phyloP scores from a whole-genome alignment of 2,113 vertebrate species.

The Hiodon tergisus region DNA sequence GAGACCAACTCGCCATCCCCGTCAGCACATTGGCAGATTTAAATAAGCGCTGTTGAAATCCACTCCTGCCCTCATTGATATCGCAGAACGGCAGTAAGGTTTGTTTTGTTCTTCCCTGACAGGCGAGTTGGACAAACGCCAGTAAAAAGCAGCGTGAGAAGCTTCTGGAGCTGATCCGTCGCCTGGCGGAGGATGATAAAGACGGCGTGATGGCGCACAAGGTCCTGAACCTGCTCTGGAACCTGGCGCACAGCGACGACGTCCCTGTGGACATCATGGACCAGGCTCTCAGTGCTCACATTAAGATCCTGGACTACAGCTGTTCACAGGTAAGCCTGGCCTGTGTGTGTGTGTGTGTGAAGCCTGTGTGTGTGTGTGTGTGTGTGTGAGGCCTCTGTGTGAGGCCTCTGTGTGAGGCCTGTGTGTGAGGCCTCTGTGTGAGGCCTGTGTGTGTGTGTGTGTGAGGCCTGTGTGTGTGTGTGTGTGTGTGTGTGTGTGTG shows the following conservation, averaged over 20 bases:
- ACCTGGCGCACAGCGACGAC: slow-evolving; percentile 96
- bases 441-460: too few species aligned
- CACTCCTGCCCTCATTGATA: not conserved
- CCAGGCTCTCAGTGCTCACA: slow-evolving; percentile 96
- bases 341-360: too few species aligned
- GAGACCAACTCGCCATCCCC: not conserved
- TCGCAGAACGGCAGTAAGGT: not conserved
- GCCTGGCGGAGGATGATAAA: slow-evolving; percentile 97
- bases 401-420: too few species aligned
- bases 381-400: too few species aligned
- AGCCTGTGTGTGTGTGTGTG: too few species aligned
- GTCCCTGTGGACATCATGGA: slow-evolving; percentile 99
- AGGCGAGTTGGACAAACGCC: slow-evolving; percentile 99
- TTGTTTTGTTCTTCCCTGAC: slow-evolving; percentile 2
- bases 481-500: too few species aligned
- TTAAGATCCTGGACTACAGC: slow-evolving; percentile 98
- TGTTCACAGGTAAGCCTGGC: slow-evolving; percentile 84
- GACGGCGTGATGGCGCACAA: slow-evolving; percentile 99
- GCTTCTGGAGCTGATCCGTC: slow-evolving; percentile 90
- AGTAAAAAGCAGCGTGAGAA: slow-evolving; percentile 99
- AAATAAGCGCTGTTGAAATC: too few species aligned
- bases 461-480: too few species aligned
- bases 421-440: too few species aligned
- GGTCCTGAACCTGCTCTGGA: slow-evolving; percentile 95
- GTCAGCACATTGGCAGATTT: too few species aligned